phyloP scores from a whole-genome alignment of 2,888 invertebrate genomes.

The Chymomyza procnemis region DNA sequence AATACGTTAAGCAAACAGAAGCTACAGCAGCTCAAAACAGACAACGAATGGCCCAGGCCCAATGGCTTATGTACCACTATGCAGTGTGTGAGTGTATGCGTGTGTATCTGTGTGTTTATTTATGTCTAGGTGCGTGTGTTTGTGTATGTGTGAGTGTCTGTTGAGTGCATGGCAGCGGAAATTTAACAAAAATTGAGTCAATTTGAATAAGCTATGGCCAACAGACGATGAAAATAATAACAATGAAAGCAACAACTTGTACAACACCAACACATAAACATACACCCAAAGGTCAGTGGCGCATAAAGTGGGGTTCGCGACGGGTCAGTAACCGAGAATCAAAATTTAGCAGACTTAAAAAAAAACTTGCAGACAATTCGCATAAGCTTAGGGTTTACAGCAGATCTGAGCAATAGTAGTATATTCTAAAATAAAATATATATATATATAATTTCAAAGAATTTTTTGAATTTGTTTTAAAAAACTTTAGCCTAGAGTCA shows the following conservation, averaged over 20 bases:
- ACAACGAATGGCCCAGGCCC: no score
- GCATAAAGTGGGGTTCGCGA: no score
- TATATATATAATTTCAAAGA: no score
- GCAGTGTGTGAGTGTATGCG: neutral
- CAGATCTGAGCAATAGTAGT: no score
- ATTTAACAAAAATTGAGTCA: constrained; percentile 72
- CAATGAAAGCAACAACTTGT: constrained; percentile 30
- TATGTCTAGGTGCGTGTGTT: constrained; percentile 1
- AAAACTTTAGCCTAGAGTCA: no score
- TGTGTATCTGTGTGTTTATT: neutral
- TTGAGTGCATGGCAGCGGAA: constrained; percentile 50
- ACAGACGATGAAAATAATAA: constrained; percentile 25
- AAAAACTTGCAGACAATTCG: no score
- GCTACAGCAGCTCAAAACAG: neutral
- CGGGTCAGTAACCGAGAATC: no score
- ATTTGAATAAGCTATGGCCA: constrained; percentile 63
- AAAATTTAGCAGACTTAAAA: no score
- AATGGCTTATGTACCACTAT: neutral
- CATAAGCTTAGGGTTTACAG: no score
- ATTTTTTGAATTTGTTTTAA: no score
- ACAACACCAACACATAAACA: constrained; percentile 1
- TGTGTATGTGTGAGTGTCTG: constrained; percentile 32
- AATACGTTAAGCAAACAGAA: constrained; percentile 28
- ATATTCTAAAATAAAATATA: no score
- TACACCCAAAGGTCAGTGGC: no score